These are phyloP conservation scores for Marisa cornuarietis DNA, from an alignment of 1,140 invertebrate species.

Conservation along the genomic window DNA sequence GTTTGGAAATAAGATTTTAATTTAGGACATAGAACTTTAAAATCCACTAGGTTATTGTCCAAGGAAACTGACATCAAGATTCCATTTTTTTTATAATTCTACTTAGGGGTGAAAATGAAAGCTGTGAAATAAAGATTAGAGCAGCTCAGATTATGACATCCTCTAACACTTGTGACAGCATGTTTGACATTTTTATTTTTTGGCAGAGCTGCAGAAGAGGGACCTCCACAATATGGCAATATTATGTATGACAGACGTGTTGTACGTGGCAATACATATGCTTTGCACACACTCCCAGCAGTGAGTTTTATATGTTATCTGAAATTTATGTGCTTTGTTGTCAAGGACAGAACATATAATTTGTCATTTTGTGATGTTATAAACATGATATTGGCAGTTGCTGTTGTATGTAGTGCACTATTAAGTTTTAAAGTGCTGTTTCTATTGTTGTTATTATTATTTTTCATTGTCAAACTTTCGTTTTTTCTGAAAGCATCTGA, in stretches of 20 bases:
- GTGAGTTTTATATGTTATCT: conserved; percentile 64
- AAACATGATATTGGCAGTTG: no score
- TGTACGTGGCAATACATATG: conserved; percentile 81
- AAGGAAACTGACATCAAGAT: background rate
- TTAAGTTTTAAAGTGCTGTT: background rate
- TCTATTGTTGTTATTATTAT: background rate
- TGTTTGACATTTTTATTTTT: conserved; percentile 6
- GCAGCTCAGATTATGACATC: no score
- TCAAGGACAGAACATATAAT: no score
- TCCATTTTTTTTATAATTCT: no score
- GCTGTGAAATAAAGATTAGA: no score
- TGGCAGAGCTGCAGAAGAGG: conserved; percentile 33
- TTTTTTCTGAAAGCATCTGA: background rate
- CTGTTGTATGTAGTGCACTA: background rate
- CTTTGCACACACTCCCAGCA: conserved; percentile 71
- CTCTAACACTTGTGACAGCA: no score
- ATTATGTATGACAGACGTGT: conserved; percentile 87
- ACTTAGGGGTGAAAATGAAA: background rate
- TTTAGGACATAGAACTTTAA: background rate
- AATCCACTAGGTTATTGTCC: background rate
- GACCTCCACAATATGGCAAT: conserved; percentile 67
- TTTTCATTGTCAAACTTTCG: background rate
- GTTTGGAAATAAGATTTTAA: no score
- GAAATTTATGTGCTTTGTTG: no score
- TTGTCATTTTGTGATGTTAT: no score